Evolutionary conservation across 2,113 vertebrate genomes (phyloP).

Genomic region (Phylloscopus trochilus): DNA sequence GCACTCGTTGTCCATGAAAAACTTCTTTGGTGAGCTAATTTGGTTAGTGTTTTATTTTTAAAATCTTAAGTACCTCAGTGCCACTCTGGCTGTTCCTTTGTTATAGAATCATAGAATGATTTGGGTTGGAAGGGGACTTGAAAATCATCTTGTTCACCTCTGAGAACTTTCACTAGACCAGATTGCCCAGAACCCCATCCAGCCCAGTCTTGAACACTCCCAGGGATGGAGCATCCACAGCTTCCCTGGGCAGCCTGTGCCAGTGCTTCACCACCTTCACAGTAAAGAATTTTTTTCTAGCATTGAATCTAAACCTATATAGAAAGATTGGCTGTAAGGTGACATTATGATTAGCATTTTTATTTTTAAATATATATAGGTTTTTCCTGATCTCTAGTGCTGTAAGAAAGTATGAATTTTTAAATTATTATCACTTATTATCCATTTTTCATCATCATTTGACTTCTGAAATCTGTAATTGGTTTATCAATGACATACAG

Average conservation of each 20-base stretch:
- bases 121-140: background rate
- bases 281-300: background rate
- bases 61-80: background rate
- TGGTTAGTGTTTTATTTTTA: background rate
- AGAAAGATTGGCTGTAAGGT: background rate
- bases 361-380: background rate
- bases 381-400: background rate
- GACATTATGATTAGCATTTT: background rate
- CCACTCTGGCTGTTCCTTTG: background rate
- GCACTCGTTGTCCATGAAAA: background rate
- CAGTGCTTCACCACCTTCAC: background rate
- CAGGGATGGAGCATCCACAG: background rate
- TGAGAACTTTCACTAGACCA: background rate
- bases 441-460: constrained; percentile 44
- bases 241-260: background rate
- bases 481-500: constrained; percentile 64
- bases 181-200: background rate
- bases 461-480: constrained; percentile 62
- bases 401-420: background rate
- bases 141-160: background rate
- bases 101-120: background rate
- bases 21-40: background rate
- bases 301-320: background rate
- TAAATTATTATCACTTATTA: constrained; percentile 9
- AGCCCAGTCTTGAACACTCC: background rate